Evolutionary conservation across 2,888 invertebrate species (phyloP), one percentile per base, ranked within the genome.

Genomic region (Heterodera filipjevi): DNA sequence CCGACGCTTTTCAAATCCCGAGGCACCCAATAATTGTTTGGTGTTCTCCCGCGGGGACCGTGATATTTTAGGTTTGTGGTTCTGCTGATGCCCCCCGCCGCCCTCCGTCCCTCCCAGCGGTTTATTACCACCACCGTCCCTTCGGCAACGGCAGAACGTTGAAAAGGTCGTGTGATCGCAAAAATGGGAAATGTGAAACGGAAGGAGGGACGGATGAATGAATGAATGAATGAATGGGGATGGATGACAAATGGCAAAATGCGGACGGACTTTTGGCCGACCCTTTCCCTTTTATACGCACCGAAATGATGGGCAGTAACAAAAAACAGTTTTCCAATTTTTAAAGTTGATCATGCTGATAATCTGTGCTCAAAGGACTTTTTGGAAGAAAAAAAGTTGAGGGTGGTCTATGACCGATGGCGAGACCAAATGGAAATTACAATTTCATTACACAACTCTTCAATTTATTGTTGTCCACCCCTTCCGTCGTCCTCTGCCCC

Each of bases 391-490:
- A 59, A 59, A 59, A n/a, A n/a, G 6, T 22, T 2, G 59, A n/a
- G 59, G 59, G 59, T 59, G 59, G 59, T 22, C 59, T 59, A 59
- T 59, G 59, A 59, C 59, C 59, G 59, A 59, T 59, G 59, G 59
- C 59, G 59, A 59, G 59, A 59, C 59, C 59, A 59, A 59, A 59
- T n/a, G 22, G 3, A n/a, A 39, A 39, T 39, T 39, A 39, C 39
- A 39, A 39, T 39, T 39, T 39, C 10, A 39, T 59, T 59, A 59
- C 59, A 59, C 5, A 6, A 59, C 22, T 59, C 22, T 59, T 19
- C 1, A n/a, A n/a, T 59, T 59, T 59, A 59, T 59, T 59, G 22
- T 59, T 53, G 49, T 53, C 49, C 49, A 53, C 6, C 49, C n/a
- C n/a, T 53, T 53, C 49, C 49, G 49, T 16, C 59, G n/a, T 19